Percentiles rank a stretch among this genome's conserved stretches.
Conservation (phyloP, 92 coral and sea anemone genomes). For the Parazoanthus darwini region DNA sequence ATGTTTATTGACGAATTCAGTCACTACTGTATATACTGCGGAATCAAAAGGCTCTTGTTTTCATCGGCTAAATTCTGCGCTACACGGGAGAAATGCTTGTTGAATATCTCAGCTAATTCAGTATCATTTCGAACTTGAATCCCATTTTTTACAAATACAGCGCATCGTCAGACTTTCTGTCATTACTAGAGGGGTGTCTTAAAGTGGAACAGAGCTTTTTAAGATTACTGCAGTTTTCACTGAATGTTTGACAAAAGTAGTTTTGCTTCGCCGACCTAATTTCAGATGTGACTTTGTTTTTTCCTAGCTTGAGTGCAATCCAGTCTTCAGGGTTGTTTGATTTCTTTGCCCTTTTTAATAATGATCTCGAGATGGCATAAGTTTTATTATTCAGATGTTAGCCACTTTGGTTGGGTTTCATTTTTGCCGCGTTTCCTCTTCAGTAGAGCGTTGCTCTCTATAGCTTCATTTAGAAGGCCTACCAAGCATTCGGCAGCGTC, state of each 20-base stretch:
- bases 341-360: background rate
- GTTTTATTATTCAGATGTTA: conserved; percentile 4
- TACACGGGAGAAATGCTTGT: conserved; percentile 17
- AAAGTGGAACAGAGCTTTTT: background rate
- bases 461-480: conserved; percentile 34
- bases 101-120: background rate
- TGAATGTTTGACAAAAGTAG: background rate
- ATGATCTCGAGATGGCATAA: background rate
- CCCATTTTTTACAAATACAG: background rate
- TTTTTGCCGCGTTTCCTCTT: conserved; percentile 37
- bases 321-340: conserved; percentile 1
- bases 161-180: background rate
- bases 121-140: background rate
- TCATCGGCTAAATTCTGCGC: conserved; percentile 25
- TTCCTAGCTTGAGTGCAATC: background rate
- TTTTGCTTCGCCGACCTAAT: background rate
- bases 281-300: background rate
- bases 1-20: conserved; percentile 11
- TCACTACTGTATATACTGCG: background rate
- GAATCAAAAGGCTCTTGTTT: too few species aligned
- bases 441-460: conserved; percentile 29
- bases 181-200: background rate
- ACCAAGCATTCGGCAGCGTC: conserved; percentile 34
- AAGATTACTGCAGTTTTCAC: background rate
- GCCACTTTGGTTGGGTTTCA: conserved; percentile 4